Conservation (phyloP, 2,113 vertebrate species). For the Pituophis catenifer region DNA sequence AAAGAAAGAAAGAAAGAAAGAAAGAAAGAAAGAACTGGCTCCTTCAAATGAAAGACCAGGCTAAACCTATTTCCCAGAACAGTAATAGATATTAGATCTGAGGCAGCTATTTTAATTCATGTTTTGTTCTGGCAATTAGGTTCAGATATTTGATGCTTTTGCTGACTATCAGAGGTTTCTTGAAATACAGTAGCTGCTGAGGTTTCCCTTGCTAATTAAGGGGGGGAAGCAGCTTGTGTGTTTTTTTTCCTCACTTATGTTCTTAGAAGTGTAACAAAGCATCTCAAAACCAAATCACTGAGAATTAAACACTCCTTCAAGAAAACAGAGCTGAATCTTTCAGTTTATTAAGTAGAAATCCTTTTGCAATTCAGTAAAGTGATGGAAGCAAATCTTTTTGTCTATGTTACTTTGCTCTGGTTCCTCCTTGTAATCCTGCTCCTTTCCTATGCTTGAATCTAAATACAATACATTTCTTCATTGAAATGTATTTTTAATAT, state of each 20-base stretch:
- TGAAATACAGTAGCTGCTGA: not conserved
- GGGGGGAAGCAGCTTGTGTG: not conserved
- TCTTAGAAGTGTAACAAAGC: not conserved
- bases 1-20: too few species aligned
- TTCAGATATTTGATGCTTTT: not conserved
- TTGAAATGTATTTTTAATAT: conserved; percentile 22
- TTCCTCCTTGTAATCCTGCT: not conserved
- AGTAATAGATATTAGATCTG: not conserved
- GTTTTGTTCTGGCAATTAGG: not conserved
- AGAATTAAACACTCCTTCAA: not conserved
- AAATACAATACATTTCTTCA: conserved; percentile 7
- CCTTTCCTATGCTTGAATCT: not conserved
- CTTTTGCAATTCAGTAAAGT: not conserved
- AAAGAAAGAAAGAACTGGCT: not conserved
- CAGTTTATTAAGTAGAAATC: not conserved
- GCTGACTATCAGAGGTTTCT: not conserved
- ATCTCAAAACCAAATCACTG: not conserved
- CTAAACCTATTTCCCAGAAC: not conserved
- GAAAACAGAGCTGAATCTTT: not conserved
- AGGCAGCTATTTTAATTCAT: not conserved
- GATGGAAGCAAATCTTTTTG: not conserved
- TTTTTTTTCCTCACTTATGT: not conserved
- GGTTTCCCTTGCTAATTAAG: not conserved
- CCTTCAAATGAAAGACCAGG: not conserved
- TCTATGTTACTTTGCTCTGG: not conserved